A percentile compares a stretch with the other conserved stretches of the same genome.
phyloP scores from a whole-genome alignment of 1,140 invertebrate species.

The Dendroctonus valens region DNA sequence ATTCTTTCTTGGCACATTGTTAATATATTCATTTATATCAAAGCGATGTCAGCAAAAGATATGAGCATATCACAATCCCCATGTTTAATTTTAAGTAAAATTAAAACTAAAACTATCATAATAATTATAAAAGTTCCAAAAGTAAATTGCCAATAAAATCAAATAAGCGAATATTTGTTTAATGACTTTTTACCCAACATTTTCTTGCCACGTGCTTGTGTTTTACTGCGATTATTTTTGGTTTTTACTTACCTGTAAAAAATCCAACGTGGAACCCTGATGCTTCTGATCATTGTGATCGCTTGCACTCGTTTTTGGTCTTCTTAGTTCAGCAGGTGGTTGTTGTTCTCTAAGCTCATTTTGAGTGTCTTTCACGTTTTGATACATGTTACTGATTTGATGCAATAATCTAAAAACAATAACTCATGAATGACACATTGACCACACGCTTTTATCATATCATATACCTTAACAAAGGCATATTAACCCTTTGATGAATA shows the following conservation, averaged over 20 bases:
- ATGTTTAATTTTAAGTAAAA: no score
- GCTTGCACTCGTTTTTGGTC: constrained; percentile 46
- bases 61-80: constrained; percentile 41
- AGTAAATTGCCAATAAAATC: no score
- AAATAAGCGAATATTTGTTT: no score
- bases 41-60: constrained; percentile 19
- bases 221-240: no score
- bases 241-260: constrained; percentile 19
- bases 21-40: no score
- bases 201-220: no score
- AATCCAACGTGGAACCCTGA: constrained; percentile 40
- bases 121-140: not conserved
- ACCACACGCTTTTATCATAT: not conserved
- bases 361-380: constrained; percentile 93
- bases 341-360: constrained; percentile 77
- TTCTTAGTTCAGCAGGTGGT: constrained; percentile 45
- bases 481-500: constrained; percentile 90
- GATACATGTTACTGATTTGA: constrained; percentile 97
- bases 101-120: no score
- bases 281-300: constrained; percentile 46
- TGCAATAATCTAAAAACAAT: constrained; percentile 66
- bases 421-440: no score
- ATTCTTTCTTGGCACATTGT: no score
- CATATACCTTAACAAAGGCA: constrained; percentile 77
- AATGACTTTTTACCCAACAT: no score